A percentile compares a stretch with the other conserved stretches of the same genome.
Conservation (phyloP, 2,888 invertebrate genomes). For the Drosophila putrida region DNA sequence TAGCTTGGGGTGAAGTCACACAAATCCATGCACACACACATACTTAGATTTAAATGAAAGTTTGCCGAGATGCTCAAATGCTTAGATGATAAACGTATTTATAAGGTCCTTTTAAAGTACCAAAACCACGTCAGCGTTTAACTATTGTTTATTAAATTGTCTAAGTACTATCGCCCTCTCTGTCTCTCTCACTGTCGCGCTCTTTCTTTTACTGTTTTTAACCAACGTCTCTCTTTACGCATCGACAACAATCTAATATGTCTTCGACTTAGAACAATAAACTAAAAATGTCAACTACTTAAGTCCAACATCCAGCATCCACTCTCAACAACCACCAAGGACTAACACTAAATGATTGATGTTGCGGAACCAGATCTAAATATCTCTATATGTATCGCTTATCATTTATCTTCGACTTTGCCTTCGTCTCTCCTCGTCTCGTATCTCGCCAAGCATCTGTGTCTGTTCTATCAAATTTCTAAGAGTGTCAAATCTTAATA, state of each 20-base stretch:
- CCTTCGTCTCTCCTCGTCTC: slow-evolving; percentile 33
- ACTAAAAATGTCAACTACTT: slow-evolving; percentile 16
- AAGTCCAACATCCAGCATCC: slow-evolving; percentile 15
- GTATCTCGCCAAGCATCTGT: slow-evolving; percentile 45
- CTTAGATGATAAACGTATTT: slow-evolving; percentile 23
- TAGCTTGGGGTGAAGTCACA: slow-evolving; percentile 18
- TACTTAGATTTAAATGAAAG: slow-evolving; percentile 31
- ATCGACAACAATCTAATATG: slow-evolving; percentile 4
- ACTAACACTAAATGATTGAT: slow-evolving; percentile 5
- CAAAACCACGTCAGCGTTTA: slow-evolving; percentile 26
- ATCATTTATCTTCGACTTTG: slow-evolving; percentile 44
- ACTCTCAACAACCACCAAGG: slow-evolving; percentile 14
- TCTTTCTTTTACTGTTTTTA: slow-evolving; percentile 29
- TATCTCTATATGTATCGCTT: slow-evolving; percentile 29
- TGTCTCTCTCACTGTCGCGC: slow-evolving; percentile 25
- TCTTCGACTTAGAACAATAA: background rate
- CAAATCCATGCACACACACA: slow-evolving; percentile 13
- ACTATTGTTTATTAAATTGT: slow-evolving; percentile 40
- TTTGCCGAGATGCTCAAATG: slow-evolving; percentile 49
- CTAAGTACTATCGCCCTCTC: slow-evolving; percentile 29
- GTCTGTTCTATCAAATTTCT: slow-evolving; percentile 52
- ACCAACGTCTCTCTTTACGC: slow-evolving; percentile 7
- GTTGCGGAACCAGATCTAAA: slow-evolving; percentile 6
- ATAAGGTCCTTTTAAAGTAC: slow-evolving; percentile 8
- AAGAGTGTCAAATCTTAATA: slow-evolving; percentile 24